phyloP scores from a whole-genome alignment of 2,888 invertebrate genomes.

The Ypsolopha scabrella region DNA sequence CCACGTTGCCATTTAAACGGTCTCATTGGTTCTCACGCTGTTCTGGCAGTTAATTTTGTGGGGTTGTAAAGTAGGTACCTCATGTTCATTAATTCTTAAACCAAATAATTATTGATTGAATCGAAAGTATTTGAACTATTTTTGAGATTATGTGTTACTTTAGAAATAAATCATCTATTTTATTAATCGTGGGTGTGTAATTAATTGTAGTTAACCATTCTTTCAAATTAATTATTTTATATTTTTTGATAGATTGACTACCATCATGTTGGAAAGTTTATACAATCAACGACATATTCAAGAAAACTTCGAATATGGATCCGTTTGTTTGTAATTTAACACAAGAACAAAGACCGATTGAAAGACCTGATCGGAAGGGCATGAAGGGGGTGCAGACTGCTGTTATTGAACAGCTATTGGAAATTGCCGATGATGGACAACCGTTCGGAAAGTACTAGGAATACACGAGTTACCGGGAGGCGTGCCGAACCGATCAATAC shows the following conservation, averaged over 20 bases:
- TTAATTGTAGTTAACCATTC: no score
- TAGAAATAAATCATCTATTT: no score
- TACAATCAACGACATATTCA: neutral
- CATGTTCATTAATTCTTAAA: no score
- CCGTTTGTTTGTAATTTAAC: no score
- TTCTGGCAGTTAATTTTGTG: neutral
- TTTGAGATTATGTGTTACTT: no score
- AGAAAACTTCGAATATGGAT: no score
- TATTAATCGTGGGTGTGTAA: no score
- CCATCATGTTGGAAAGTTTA: neutral
- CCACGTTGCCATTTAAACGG: constrained; percentile 22
- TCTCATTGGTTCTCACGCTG: neutral
- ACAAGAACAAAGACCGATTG: neutral
- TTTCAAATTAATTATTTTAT: no score
- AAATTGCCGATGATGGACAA: constrained; percentile 61
- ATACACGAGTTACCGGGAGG: constrained; percentile 26
- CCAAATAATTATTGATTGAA: neutral
- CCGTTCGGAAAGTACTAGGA: constrained; percentile 62
- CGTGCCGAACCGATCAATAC: constrained; percentile 56
- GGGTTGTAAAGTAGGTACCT: neutral
- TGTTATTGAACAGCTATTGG: constrained; percentile 26
- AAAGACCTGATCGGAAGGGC: neutral
- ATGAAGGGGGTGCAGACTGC: neutral
- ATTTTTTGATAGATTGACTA: no score
- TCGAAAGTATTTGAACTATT: no score